A percentile compares a stretch with the other conserved stretches of the same genome.
Evolutionary conservation across 2,797 vertebrate genomes (phyloP).

Genomic region (Picus viridis): DNA sequence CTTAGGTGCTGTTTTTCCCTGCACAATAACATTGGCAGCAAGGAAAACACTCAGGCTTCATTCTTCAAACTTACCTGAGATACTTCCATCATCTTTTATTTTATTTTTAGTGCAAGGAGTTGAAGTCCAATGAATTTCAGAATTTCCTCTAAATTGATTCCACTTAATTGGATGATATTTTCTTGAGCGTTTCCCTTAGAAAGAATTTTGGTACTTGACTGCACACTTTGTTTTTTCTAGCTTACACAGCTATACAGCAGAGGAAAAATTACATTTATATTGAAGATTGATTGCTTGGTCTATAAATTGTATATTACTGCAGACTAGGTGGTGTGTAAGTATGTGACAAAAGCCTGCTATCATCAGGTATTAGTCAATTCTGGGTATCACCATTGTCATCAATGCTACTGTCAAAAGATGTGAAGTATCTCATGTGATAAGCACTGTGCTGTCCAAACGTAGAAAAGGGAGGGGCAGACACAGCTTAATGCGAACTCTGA

Average conservation of each 20-base stretch:
- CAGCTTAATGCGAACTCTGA: neutral
- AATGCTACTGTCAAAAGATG: neutral
- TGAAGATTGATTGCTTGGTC: neutral
- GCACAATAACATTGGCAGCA: fast-evolving
- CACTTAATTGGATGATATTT: neutral
- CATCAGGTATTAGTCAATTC: neutral
- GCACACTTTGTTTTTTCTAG: neutral
- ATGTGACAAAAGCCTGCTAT: neutral
- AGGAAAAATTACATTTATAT: neutral
- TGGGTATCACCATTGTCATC: neutral
- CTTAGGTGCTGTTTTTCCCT: neutral
- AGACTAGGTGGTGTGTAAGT: neutral
- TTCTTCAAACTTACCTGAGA: neutral
- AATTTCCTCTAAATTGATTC: neutral
- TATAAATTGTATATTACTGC: neutral
- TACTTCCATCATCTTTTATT: neutral
- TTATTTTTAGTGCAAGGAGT: neutral
- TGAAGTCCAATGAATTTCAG: neutral
- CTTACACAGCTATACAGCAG: neutral
- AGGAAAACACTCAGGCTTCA: neutral
- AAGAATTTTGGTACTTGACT: neutral
- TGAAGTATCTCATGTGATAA: neutral
- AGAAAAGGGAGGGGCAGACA: neutral
- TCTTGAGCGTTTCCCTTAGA: neutral
- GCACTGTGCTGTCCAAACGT: neutral